Evolutionary conservation across 2,113 vertebrate species (phyloP), one percentile per base, ranked within the genome.

Genomic region (Chitala chitala): DNA sequence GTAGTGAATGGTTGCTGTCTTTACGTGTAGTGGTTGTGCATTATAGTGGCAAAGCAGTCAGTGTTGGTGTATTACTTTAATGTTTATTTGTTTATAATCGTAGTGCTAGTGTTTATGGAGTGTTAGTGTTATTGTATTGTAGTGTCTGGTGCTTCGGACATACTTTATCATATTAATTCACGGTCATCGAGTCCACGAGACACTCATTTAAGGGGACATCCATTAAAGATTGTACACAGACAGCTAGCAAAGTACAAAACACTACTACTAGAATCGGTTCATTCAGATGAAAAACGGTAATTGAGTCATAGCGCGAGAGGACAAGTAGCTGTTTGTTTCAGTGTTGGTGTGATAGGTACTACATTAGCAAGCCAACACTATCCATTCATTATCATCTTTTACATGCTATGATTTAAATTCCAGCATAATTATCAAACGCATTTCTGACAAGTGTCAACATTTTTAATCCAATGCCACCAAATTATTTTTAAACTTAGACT

Each of bases 351-450:
- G 71, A 83, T 78, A 79, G 77, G 69, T 75, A 73, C 80, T 74
- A 76, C 84, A 84, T 82, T 86, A 85, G 86, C 84, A 85, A 86
- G 82, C 81, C 84, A 83, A 63, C 24, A 74, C 78, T 74, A 78
- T 80, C 86, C 85, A 88, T 86, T 86, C 81, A 78, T 85, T 83
- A 84, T 74, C 72, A 80, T 77, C 80, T 73, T 76, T 69, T 81
- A 66, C 75, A 76, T 87, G 80, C 85, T 79, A 83, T 78, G 81
- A 85, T 86, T 87, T 85, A 88, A 84, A 84, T 80, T 78, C 33
- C 76, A 78, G 78, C 56, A 74, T 83, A 10, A 63, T 17, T 78
- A 82, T 80, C 83, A 65, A 72, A 84, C 82, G 76, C 82, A 84
- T 78, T 75, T 84, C 72, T 84, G 78, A 79, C 72, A 84, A 82